Conservation (phyloP, 2,113 vertebrate genomes). For the Morone saxatilis region DNA sequence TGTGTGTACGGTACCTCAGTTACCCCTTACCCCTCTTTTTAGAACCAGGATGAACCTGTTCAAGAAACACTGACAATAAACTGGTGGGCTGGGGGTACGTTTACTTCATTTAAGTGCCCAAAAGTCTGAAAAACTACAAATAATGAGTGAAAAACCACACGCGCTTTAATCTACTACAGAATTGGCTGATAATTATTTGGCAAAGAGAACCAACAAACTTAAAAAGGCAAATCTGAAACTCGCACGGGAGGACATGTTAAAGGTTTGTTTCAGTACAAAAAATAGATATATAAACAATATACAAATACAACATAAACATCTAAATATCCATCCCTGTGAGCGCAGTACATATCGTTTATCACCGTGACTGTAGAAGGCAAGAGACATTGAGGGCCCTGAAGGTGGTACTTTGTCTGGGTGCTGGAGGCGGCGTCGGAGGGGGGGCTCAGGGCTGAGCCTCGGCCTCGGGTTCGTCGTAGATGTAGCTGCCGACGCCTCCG, state of each 20-base stretch:
- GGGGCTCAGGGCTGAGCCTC: conserved; percentile 86
- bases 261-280: conserved; percentile 69
- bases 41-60: conserved; percentile 15
- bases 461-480: conserved; percentile 89
- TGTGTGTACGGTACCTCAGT: not conserved
- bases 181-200: conserved; percentile 54
- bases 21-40: not conserved
- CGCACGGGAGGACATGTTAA: conserved; percentile 52
- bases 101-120: conserved; percentile 58
- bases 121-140: conserved; percentile 42
- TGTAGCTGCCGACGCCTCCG: conserved; percentile 94
- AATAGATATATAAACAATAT: conserved; percentile 75
- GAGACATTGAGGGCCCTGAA: conserved; percentile 18
- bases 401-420: not conserved
- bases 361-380: conserved; percentile 52
- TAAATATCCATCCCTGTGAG: conserved; percentile 59
- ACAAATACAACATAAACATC: conserved; percentile 67
- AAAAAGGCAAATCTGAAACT: conserved; percentile 57
- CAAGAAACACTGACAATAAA: conserved; percentile 48
- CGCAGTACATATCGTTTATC: conserved; percentile 40
- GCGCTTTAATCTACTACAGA: conserved; percentile 18
- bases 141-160: conserved; percentile 36
- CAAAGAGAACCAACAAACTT: conserved; percentile 65
- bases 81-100: not conserved
- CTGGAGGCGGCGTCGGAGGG: not conserved